Conservation (phyloP, 2,888 invertebrate genomes). For the Teinopalpus imperialis region DNA sequence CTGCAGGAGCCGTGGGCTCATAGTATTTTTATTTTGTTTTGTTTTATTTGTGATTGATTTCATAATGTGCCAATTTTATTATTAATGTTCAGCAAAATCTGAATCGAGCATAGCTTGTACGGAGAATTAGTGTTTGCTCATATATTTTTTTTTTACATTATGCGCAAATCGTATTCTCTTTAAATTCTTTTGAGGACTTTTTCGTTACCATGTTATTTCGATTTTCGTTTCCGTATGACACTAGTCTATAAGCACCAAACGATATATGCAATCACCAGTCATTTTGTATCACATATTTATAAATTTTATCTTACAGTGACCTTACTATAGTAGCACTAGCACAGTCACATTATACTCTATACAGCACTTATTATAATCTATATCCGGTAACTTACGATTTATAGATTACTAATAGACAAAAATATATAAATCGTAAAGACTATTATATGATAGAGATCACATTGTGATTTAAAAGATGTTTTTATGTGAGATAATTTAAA, state of each 20-base stretch:
- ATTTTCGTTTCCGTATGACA: slow-evolving; percentile 56
- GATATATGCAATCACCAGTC: slow-evolving; percentile 46
- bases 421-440: slow-evolving; percentile 53
- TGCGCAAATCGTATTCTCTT: slow-evolving; percentile 49
- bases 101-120: slow-evolving; percentile 75
- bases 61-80: slow-evolving; percentile 79
- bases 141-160: slow-evolving; percentile 36
- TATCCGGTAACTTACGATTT: slow-evolving; percentile 41
- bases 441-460: slow-evolving; percentile 69
- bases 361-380: slow-evolving; percentile 42
- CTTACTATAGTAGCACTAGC: slow-evolving; percentile 40
- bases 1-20: slow-evolving; percentile 67
- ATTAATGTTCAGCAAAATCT: slow-evolving; percentile 66
- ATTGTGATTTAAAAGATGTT: slow-evolving; percentile 78
- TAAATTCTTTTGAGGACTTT: slow-evolving; percentile 53
- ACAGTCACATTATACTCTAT: slow-evolving; percentile 34
- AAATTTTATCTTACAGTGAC: slow-evolving; percentile 13
- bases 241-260: slow-evolving; percentile 78
- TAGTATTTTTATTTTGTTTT: slow-evolving; percentile 54
- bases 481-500: slow-evolving; percentile 73
- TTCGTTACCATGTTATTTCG: slow-evolving; percentile 26
- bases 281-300: slow-evolving; percentile 33
- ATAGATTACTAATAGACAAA: slow-evolving; percentile 31
- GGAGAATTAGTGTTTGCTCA: slow-evolving; percentile 49
- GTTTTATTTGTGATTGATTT: slow-evolving; percentile 76